Evolutionary conservation across 1,140 invertebrate species (phyloP).

Genomic region (Hyles vespertilio): DNA sequence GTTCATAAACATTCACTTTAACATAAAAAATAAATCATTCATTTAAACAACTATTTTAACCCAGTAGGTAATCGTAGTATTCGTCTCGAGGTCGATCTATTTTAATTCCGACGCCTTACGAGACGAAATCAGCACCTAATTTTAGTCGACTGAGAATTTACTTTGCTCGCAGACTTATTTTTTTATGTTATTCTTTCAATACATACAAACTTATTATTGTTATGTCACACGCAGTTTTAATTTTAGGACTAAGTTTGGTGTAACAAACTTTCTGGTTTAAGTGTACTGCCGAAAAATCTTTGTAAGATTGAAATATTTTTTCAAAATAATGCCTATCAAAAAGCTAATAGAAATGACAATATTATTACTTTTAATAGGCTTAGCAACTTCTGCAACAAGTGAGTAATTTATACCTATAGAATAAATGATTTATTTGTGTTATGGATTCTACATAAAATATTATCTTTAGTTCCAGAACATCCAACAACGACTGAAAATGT

Average conservation of each 20-base stretch:
- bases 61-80: too few species aligned
- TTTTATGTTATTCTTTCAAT: too few species aligned
- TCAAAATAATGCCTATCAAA: not conserved
- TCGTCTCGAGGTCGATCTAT: constrained; percentile 6
- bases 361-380: too few species aligned
- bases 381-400: not conserved
- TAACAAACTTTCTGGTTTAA: not conserved
- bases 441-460: not conserved
- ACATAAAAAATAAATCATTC: too few species aligned
- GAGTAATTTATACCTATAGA: not conserved
- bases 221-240: not conserved
- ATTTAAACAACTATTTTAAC: too few species aligned
- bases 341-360: too few species aligned
- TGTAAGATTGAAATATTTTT: not conserved
- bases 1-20: too few species aligned
- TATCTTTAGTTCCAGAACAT: not conserved
- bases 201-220: not conserved
- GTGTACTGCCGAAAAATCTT: not conserved
- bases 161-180: too few species aligned
- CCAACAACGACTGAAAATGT: not conserved
- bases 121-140: constrained; percentile 2
- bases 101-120: constrained; percentile 3
- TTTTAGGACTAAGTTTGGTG: not conserved
- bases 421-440: not conserved
- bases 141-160: not conserved